These are phyloP conservation scores for Atractosteus spatula DNA, from an alignment of 2,113 vertebrate species.

Conservation along the genomic window DNA sequence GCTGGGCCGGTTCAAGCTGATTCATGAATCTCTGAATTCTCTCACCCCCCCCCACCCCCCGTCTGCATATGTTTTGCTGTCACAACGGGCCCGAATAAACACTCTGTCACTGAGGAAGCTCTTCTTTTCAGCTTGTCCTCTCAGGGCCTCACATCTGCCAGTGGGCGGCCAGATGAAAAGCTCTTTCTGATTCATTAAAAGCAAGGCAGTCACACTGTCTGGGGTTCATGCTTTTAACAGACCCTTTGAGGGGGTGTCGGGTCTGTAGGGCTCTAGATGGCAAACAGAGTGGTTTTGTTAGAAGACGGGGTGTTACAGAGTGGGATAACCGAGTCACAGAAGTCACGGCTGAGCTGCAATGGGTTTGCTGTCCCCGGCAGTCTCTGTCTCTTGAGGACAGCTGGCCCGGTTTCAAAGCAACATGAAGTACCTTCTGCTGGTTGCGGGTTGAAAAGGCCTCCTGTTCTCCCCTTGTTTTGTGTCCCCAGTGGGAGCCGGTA, in stretches of 20 bases:
- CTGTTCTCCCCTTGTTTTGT: neutral
- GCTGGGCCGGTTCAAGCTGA: no score
- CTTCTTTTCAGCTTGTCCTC: neutral
- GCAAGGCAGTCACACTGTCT: slow-evolving; percentile 3
- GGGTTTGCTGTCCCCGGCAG: slow-evolving; percentile 12
- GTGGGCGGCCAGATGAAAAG: slow-evolving; percentile 29
- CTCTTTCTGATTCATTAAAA: slow-evolving; percentile 12
- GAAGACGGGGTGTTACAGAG: slow-evolving; percentile 37
- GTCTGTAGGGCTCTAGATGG: slow-evolving; percentile 19
- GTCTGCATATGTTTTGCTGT: no score
- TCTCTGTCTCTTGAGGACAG: neutral
- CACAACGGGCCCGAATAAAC: neutral
- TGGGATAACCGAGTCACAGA: slow-evolving; percentile 21
- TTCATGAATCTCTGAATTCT: no score
- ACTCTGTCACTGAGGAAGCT: neutral
- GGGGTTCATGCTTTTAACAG: slow-evolving; percentile 21
- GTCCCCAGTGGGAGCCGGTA: neutral
- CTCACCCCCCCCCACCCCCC: no score
- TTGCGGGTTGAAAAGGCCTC: neutral
- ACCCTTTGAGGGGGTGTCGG: slow-evolving; percentile 24
- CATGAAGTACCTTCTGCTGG: neutral
- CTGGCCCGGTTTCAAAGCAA: slow-evolving; percentile 14
- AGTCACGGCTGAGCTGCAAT: neutral
- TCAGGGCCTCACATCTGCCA: slow-evolving; percentile 12
- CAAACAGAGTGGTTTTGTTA: slow-evolving; percentile 48